These are phyloP conservation scores for Leucozona laternaria DNA, from an alignment of 2,888 invertebrate species.

Conservation along the genomic window DNA sequence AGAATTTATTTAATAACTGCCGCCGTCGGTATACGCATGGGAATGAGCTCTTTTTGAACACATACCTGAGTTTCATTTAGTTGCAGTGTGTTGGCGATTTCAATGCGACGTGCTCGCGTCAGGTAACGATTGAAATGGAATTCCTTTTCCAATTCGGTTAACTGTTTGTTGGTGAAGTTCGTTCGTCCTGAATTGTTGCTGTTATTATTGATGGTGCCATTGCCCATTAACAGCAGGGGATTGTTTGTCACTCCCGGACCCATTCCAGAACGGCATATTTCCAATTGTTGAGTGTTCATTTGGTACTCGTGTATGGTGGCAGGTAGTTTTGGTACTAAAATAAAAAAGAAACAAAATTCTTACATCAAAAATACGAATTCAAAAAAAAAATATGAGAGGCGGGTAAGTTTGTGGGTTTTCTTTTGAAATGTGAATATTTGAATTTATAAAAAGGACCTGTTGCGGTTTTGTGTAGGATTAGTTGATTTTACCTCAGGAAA, in stretches of 20 bases:
- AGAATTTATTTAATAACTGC: not conserved
- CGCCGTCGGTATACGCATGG: not conserved
- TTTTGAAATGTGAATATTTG: constrained; percentile 29
- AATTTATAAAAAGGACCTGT: constrained; percentile 53
- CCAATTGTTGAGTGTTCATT: constrained; percentile 81
- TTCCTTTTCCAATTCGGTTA: constrained; percentile 99
- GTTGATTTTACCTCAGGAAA: constrained; percentile 1
- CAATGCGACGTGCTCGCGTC: constrained; percentile 97
- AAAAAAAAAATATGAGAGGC: constrained; percentile 11
- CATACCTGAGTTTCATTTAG: constrained; percentile 96
- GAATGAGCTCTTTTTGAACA: not conserved
- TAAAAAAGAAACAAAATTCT: constrained; percentile 8
- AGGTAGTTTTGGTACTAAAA: constrained; percentile 88
- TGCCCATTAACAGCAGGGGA: constrained; percentile 79
- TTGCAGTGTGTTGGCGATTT: constrained; percentile 97
- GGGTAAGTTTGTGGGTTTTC: constrained; percentile 56
- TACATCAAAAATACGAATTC: not conserved
- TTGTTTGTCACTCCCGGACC: constrained; percentile 77
- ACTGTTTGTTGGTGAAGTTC: constrained; percentile 99
- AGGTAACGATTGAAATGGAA: constrained; percentile 99
- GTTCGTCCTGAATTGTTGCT: constrained; percentile 95
- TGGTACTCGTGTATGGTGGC: constrained; percentile 85
- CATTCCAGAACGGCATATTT: constrained; percentile 81
- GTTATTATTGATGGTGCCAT: constrained; percentile 80
- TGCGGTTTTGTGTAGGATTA: constrained; percentile 47